These are phyloP conservation scores for Ptilonorhynchus violaceus DNA, from an alignment of 2,113 vertebrate genomes.

Conservation along the genomic window DNA sequence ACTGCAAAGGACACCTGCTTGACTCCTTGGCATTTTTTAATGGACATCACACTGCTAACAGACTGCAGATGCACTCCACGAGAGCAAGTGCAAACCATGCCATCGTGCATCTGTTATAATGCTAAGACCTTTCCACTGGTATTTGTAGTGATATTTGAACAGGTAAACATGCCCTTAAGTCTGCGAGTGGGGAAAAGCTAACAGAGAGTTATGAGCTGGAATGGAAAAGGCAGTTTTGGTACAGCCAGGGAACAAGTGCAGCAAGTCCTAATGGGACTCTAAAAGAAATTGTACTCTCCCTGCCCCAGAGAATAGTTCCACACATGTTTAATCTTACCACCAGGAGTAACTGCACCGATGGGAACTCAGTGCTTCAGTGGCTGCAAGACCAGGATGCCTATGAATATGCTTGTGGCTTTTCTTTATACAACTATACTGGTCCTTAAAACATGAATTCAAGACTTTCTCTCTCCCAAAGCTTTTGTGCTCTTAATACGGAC, in stretches of 20 bases:
- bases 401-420: background rate
- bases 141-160: constrained; percentile 50
- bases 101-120: constrained; percentile 6
- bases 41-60: constrained; percentile 4
- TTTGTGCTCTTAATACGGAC: background rate
- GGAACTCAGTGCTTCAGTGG: rapidly evolving
- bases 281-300: background rate
- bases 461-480: background rate
- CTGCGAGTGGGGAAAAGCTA: background rate
- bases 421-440: background rate
- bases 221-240: background rate
- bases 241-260: background rate
- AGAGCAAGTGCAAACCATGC: constrained; percentile 13
- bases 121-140: constrained; percentile 51
- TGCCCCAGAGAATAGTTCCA: background rate
- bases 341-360: background rate
- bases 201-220: background rate
- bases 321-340: background rate
- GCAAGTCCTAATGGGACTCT: background rate
- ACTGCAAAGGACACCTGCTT: background rate
- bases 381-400: background rate
- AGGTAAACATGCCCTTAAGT: constrained; percentile 50
- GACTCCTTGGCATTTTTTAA: background rate
- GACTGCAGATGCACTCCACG: constrained; percentile 5
- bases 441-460: background rate